A percentile compares a stretch with the other conserved stretches of the same genome.
Evolutionary conservation across 2,113 vertebrate genomes (phyloP).

Genomic region (Eulemur macaco): DNA sequence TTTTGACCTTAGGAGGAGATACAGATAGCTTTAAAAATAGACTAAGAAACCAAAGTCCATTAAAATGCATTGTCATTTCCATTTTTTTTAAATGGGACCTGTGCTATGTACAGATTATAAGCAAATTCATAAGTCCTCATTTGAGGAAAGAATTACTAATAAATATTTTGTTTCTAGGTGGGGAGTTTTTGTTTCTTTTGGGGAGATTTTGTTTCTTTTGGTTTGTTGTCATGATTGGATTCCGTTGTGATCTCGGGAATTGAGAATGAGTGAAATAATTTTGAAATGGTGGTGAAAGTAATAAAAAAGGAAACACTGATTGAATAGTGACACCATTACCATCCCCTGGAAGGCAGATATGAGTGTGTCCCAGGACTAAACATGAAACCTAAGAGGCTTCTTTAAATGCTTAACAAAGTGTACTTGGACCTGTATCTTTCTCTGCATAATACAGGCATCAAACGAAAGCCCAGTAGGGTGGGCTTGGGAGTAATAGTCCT

Average conservation of each 20-base stretch:
- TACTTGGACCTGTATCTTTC: neutral
- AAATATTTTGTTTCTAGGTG: neutral
- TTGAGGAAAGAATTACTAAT: neutral
- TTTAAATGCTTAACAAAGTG: neutral
- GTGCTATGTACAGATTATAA: neutral
- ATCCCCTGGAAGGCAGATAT: neutral
- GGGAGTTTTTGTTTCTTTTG: neutral
- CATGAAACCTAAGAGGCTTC: neutral
- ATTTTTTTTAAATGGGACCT: neutral
- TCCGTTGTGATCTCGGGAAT: neutral
- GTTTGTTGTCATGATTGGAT: neutral
- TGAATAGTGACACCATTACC: neutral
- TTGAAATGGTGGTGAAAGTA: neutral
- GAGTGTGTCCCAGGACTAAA: neutral
- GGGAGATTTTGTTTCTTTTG: neutral
- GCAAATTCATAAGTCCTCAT: neutral
- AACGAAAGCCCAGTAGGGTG: neutral
- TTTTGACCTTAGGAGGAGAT: neutral
- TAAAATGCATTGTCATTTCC: neutral
- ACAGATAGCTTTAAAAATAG: constrained; percentile 32
- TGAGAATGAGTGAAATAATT: constrained; percentile 12
- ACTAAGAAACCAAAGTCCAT: neutral
- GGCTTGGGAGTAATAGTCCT: neutral
- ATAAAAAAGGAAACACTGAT: neutral
- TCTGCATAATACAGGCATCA: neutral